phyloP scores from a whole-genome alignment of 2,113 vertebrate species.

The Cephalophus harveyi region DNA sequence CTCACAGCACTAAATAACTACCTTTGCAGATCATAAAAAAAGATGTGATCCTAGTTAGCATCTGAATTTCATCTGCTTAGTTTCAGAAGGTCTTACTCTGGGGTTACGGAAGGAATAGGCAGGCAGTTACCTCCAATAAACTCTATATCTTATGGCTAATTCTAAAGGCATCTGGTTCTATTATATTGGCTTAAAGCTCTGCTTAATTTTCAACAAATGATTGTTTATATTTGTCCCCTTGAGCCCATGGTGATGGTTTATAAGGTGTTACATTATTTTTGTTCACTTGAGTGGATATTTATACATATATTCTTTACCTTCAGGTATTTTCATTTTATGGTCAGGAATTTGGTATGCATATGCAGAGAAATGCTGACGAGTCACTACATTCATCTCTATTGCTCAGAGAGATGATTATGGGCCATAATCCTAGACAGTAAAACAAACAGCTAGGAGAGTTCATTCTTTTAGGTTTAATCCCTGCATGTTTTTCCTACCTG shows the following conservation, averaged over 20 bases:
- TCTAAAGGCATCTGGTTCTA: not conserved
- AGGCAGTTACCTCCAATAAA: not conserved
- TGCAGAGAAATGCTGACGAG: not conserved
- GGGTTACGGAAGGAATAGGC: not conserved
- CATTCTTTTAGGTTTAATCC: not conserved
- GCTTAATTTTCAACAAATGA: constrained; percentile 15
- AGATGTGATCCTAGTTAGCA: not conserved
- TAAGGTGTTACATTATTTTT: not conserved
- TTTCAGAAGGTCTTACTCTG: not conserved
- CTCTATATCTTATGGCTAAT: not conserved
- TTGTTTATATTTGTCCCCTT: not conserved
- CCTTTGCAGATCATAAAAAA: not conserved
- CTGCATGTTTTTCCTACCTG: not conserved
- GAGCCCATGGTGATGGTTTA: not conserved
- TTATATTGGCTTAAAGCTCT: not conserved
- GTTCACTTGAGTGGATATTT: not conserved
- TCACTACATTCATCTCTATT: not conserved
- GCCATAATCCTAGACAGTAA: not conserved
- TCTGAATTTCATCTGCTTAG: not conserved
- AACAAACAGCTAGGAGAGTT: not conserved
- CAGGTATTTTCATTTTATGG: not conserved
- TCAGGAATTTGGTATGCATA: not conserved
- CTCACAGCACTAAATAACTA: not conserved
- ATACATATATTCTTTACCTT: not conserved
- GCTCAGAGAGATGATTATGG: not conserved